These are phyloP conservation scores for Heliconius ismenius DNA, from an alignment of 2,888 invertebrate genomes.

Conservation along the genomic window DNA sequence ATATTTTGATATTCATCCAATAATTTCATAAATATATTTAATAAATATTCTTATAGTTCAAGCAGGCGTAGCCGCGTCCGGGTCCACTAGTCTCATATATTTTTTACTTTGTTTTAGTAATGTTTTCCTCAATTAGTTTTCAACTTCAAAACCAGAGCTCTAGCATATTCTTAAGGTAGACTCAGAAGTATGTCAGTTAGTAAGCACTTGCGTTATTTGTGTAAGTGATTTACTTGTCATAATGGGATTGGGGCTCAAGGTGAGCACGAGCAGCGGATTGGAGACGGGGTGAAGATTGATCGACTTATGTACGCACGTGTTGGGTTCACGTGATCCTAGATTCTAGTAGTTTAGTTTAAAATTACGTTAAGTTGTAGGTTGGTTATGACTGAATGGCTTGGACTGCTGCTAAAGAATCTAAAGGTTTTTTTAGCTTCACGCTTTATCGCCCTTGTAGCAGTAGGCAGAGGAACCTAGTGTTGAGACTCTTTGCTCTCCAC, in stretches of 20 bases:
- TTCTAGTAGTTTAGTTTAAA: constrained; percentile 7
- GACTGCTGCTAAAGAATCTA: neutral
- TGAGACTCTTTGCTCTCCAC: neutral
- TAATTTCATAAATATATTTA: no score
- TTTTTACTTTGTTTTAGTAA: neutral
- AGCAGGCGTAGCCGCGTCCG: no score
- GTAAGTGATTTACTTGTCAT: constrained; percentile 38
- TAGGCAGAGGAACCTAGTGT: neutral
- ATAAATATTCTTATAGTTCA: no score
- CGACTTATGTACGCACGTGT: constrained; percentile 24
- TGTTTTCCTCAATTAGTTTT: no score
- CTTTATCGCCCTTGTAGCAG: neutral
- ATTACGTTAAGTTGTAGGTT: neutral
- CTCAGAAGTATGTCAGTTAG: constrained; percentile 5
- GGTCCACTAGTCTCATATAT: no score
- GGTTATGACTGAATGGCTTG: neutral
- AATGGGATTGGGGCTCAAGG: constrained; percentile 41
- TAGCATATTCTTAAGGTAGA: neutral
- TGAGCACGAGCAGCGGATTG: constrained; percentile 25
- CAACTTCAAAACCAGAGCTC: no score
- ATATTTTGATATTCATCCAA: no score
- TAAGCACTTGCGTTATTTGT: constrained; percentile 22
- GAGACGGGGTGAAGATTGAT: constrained; percentile 28
- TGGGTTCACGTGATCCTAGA: neutral
- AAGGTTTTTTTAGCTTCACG: neutral